These are phyloP conservation scores for Nyctibius grandis DNA, from an alignment of 2,797 vertebrate species.

Conservation along the genomic window DNA sequence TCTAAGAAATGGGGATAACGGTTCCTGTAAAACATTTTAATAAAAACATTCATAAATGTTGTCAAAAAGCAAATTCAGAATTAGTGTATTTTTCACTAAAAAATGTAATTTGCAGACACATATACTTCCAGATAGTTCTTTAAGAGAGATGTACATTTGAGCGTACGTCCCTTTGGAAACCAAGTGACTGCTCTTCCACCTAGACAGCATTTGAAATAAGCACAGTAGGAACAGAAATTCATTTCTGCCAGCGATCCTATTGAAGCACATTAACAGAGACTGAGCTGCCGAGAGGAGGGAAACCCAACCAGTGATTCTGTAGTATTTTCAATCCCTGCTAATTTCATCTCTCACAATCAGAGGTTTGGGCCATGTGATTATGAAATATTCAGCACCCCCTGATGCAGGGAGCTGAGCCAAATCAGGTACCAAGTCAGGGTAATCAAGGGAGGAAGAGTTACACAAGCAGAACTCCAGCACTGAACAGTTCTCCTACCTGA, in stretches of 20 bases:
- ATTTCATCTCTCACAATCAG: background rate
- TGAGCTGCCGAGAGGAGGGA: background rate
- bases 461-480: background rate
- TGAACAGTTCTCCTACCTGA: constrained; percentile 61
- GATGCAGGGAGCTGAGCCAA: background rate
- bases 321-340: background rate
- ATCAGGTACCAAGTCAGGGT: accelerated
- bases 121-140: background rate
- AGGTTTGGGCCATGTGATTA: background rate
- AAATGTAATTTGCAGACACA: background rate
- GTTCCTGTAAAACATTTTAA: constrained; percentile 62
- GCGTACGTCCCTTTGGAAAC: background rate
- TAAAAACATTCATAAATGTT: background rate
- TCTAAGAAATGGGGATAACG: constrained; percentile 70
- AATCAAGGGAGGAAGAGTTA: background rate
- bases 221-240: background rate
- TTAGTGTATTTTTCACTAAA: background rate
- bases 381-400: accelerated
- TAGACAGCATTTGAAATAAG: background rate
- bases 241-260: accelerated
- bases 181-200: background rate
- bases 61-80: background rate
- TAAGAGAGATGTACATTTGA: background rate
- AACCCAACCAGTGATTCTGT: background rate
- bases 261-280: background rate